These are phyloP conservation scores for Spicauda simplicius DNA, from an alignment of 2,888 invertebrate genomes.

Conservation along the genomic window DNA sequence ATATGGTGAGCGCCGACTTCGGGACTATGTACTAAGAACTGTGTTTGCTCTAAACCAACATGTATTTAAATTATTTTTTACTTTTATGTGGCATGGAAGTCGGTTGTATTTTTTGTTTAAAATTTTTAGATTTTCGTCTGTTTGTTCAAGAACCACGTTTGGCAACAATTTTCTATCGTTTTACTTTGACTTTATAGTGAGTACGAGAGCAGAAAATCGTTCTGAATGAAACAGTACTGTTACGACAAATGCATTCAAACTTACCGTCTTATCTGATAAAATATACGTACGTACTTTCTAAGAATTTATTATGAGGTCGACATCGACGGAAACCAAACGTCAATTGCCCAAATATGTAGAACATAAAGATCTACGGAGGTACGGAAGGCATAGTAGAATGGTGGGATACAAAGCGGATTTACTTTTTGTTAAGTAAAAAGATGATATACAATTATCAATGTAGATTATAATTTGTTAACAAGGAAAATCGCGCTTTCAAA, in stretches of 20 bases:
- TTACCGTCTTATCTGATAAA: not conserved
- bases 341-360: not conserved
- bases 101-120: too few relatives aligned
- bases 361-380: not conserved
- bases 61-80: too few relatives aligned
- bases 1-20: too few relatives aligned
- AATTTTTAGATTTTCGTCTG: too few relatives aligned
- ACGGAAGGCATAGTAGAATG: not conserved
- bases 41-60: too few relatives aligned
- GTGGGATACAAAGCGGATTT: not conserved
- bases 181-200: not conserved
- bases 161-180: not conserved
- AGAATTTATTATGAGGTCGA: not conserved
- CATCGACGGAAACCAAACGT: not conserved
- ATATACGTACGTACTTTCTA: not conserved
- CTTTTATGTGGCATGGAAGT: too few relatives aligned
- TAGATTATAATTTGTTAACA: too few relatives aligned
- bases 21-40: too few relatives aligned
- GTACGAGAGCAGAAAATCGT: not conserved
- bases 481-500: too few relatives aligned
- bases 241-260: constrained; percentile 2
- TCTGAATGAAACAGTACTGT: constrained; percentile 1
- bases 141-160: not conserved
- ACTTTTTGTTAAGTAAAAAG: too few relatives aligned
- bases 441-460: too few relatives aligned